A percentile compares a stretch with the other conserved stretches of the same genome.
Evolutionary conservation across 2,797 vertebrate species (phyloP).

Genomic region (Pseudomugil gertrudae): DNA sequence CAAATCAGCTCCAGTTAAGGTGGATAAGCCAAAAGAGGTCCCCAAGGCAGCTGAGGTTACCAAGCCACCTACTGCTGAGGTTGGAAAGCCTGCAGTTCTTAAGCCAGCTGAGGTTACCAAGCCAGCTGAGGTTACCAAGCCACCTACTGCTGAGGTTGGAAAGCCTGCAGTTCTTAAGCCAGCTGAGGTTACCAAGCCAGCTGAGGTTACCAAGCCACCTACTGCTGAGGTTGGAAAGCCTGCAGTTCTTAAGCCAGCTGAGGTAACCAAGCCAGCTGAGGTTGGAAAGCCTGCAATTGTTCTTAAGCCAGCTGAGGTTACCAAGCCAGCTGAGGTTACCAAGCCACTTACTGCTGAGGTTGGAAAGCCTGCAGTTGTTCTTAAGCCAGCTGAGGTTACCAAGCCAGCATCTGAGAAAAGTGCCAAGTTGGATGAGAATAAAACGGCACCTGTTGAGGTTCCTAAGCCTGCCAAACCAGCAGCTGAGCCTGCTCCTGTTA

Average conservation of each 20-base stretch:
- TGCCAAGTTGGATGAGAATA: slow-evolving; percentile 12
- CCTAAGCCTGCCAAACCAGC: slow-evolving; percentile 4
- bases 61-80: background rate
- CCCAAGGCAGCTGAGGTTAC: background rate
- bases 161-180: slow-evolving; percentile 21
- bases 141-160: background rate
- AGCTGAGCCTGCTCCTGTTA: slow-evolving; percentile 32
- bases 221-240: background rate
- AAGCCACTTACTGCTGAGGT: background rate
- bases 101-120: slow-evolving; percentile 21
- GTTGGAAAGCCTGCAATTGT: slow-evolving; percentile 2
- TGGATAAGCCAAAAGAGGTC: background rate
- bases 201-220: background rate
- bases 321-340: background rate
- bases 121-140: background rate
- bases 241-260: slow-evolving; percentile 11
- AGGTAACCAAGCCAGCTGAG: slow-evolving; percentile 14
- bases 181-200: slow-evolving; percentile 9
- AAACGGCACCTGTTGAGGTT: slow-evolving; percentile 18
- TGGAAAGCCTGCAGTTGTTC: slow-evolving; percentile 3
- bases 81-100: background rate
- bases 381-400: slow-evolving; percentile 8
- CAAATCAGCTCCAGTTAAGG: slow-evolving; percentile 5
- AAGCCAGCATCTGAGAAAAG: slow-evolving; percentile 16
- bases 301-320: slow-evolving; percentile 11